phyloP scores from a whole-genome alignment of 2,797 vertebrate species.

The Scolopax rusticola region DNA sequence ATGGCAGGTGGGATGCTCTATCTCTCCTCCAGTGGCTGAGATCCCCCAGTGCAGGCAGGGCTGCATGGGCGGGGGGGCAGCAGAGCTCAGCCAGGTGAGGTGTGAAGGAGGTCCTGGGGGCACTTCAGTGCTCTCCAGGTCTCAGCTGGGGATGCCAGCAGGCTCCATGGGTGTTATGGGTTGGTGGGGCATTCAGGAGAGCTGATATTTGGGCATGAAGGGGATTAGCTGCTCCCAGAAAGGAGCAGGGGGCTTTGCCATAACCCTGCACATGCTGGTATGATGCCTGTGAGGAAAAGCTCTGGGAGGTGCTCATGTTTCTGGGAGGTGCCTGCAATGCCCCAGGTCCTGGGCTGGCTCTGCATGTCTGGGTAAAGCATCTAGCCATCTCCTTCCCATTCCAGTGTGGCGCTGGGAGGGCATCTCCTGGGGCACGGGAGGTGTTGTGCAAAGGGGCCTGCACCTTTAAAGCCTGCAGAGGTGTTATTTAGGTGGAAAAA shows the following conservation, averaged over 20 bases:
- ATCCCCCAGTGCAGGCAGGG: background rate
- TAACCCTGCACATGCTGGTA: rapidly evolving
- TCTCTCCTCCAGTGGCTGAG: background rate
- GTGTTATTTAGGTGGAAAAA: slow-evolving; percentile 65
- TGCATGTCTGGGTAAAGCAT: background rate
- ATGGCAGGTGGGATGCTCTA: background rate
- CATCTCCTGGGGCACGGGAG: background rate
- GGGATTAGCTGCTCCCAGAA: background rate
- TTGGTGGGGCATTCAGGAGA: background rate
- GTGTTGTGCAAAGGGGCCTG: background rate
- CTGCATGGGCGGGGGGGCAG: background rate
- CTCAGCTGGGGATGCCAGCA: background rate
- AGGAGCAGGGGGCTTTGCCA: rapidly evolving
- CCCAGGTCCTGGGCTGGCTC: background rate
- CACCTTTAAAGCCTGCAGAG: slow-evolving; percentile 26
- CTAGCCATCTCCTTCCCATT: rapidly evolving
- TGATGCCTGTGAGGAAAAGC: background rate
- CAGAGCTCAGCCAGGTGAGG: background rate
- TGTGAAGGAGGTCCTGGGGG: background rate
- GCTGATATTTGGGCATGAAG: background rate
- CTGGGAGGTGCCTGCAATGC: background rate
- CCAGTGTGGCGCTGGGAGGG: rapidly evolving
- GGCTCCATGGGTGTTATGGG: rapidly evolving
- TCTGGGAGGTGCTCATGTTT: background rate
- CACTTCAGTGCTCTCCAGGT: background rate